A percentile compares a stretch with the other conserved stretches of the same genome.
These are phyloP conservation scores for Horisme vitalbata DNA, from an alignment of 2,888 invertebrate genomes.

Conservation along the genomic window DNA sequence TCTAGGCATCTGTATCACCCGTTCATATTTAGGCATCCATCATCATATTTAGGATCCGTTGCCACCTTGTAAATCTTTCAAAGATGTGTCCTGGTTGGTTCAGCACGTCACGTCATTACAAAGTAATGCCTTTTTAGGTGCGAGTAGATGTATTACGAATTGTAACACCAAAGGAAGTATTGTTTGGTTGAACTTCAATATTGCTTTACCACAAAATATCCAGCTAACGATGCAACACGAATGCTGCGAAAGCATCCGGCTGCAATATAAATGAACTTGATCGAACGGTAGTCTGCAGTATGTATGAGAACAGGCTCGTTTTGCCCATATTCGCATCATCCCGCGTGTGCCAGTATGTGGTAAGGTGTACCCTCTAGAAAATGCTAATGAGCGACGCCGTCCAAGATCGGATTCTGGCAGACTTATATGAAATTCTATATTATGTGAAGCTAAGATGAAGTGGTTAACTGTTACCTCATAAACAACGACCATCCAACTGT, in stretches of 20 bases:
- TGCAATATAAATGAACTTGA: conserved; percentile 64
- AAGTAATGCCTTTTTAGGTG: no score
- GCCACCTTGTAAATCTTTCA: no score
- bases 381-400: conserved; percentile 49
- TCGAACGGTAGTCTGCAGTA: conserved; percentile 56
- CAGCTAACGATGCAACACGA: conserved; percentile 42
- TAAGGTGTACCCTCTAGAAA: conserved; percentile 39
- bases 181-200: neutral
- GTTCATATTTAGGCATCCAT: no score
- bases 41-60: no score
- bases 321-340: conserved; percentile 55
- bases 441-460: neutral
- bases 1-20: no score
- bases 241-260: conserved; percentile 50
- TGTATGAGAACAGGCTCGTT: conserved; percentile 59
- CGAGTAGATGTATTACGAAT: no score
- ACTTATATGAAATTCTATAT: conserved; percentile 8
- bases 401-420: conserved; percentile 10
- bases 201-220: conserved; percentile 2
- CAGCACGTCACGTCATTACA: no score
- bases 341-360: conserved; percentile 43
- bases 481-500: neutral
- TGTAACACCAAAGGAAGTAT: no score
- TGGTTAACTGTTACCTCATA: no score
- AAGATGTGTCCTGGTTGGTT: no score